A percentile compares a stretch with the other conserved stretches of the same genome.
Evolutionary conservation across 2,888 invertebrate species (phyloP).

Genomic region (Oeneis ivallda): DNA sequence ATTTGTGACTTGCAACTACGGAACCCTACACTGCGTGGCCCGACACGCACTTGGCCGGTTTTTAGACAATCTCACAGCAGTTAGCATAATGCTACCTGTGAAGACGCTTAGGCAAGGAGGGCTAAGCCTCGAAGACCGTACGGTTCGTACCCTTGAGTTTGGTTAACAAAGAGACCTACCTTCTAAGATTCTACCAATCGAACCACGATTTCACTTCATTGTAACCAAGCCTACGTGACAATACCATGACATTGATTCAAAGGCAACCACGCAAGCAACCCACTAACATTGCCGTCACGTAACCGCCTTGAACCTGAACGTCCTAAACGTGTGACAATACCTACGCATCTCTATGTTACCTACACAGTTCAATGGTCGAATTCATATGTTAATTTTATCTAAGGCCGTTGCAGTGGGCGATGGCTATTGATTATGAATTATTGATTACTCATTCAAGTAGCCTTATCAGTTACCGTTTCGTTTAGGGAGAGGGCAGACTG

Average conservation of each 20-base stretch:
- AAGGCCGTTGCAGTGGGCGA: constrained; percentile 13
- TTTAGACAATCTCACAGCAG: no score
- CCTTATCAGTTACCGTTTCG: not conserved
- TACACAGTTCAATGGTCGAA: constrained; percentile 25
- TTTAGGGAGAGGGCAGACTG: no score
- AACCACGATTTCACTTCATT: not conserved
- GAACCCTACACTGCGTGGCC: no score
- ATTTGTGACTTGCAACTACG: no score
- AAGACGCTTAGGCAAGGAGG: no score
- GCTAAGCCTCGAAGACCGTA: no score
- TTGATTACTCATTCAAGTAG: constrained; percentile 6
- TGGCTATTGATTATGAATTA: not conserved
- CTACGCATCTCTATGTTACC: constrained; percentile 14
- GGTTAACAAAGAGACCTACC: no score
- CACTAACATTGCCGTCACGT: constrained; percentile 38
- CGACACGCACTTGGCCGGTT: no score
- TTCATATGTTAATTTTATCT: constrained; percentile 21
- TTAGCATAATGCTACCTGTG: no score
- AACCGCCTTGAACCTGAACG: constrained; percentile 42
- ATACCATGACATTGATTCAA: constrained; percentile 29
- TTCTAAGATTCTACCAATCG: not conserved
- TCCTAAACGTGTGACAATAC: constrained; percentile 34
- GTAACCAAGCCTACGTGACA: constrained; percentile 13
- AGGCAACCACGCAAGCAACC: constrained; percentile 29
- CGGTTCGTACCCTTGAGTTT: no score